Conservation (phyloP, 2,888 invertebrate species). For the Pycnomerus fuliginosus region DNA sequence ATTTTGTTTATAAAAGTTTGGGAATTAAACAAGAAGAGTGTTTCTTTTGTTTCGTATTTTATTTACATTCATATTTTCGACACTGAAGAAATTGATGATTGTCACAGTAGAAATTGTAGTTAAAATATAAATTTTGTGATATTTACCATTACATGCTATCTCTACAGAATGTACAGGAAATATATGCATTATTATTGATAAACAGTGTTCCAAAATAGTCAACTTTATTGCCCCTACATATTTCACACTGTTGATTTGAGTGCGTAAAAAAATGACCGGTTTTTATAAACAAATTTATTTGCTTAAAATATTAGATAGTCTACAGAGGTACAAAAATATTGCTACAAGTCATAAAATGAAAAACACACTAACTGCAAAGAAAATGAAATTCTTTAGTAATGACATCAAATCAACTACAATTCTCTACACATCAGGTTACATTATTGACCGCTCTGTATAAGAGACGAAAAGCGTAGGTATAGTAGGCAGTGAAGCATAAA, state of each 20-base stretch:
- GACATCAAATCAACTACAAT: no score
- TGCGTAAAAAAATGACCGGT: no score
- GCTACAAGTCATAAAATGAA: no score
- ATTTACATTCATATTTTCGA: conserved; percentile 8
- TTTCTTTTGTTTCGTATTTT: background rate
- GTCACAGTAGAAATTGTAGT: conserved; percentile 45
- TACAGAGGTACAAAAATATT: no score
- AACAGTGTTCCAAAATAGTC: conserved; percentile 7
- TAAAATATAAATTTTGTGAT: conserved; percentile 35
- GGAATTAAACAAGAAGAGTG: background rate
- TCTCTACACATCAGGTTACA: no score
- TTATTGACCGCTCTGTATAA: no score
- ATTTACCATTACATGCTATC: conserved; percentile 14
- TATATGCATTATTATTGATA: conserved; percentile 13
- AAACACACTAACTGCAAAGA: no score
- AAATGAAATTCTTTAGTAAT: no score
- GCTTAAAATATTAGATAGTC: no score
- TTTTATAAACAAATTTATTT: no score
- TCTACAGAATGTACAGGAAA: conserved; percentile 21
- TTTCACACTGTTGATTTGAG: no score
- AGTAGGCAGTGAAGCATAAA: conserved; percentile 16
- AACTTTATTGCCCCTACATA: conserved; percentile 16
- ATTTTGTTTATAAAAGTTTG: background rate
- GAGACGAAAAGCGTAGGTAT: no score
- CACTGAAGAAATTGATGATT: conserved; percentile 31